Evolutionary conservation across 1,140 invertebrate genomes (phyloP).

Genomic region (Andricus grossulariae): DNA sequence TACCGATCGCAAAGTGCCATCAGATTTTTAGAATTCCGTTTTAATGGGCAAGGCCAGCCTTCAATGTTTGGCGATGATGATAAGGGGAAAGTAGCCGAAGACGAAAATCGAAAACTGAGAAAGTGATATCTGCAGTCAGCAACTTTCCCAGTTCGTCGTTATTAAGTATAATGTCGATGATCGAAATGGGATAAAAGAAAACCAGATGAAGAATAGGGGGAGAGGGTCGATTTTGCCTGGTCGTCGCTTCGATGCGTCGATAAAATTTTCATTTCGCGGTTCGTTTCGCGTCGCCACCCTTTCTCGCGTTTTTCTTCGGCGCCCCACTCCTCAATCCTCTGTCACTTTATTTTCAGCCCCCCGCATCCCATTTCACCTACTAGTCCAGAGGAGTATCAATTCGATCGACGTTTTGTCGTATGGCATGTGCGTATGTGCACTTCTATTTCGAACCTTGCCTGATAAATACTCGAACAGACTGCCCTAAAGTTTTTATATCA

Average conservation of each 20-base stretch:
- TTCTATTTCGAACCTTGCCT: neutral
- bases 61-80: neutral
- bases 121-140: neutral
- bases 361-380: neutral
- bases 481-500: neutral
- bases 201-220: neutral
- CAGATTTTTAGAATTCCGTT: neutral
- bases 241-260: constrained; percentile 65
- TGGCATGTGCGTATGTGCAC: neutral
- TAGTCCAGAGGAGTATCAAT: constrained; percentile 4
- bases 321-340: neutral
- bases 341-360: constrained; percentile 2
- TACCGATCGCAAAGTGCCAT: neutral
- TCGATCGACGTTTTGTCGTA: constrained; percentile 3
- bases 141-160: neutral
- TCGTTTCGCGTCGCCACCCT: constrained; percentile 50
- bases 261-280: constrained; percentile 73
- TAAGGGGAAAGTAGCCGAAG: constrained; percentile 13
- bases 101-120: neutral
- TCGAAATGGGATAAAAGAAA: constrained; percentile 2
- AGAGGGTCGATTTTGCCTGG: constrained; percentile 32
- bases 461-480: neutral
- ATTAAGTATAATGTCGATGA: constrained; percentile 1
- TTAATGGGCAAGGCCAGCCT: neutral
- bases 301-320: constrained; percentile 37